These are phyloP conservation scores for Rhodinocichla rosea DNA, from an alignment of 2,113 vertebrate species.

Conservation along the genomic window DNA sequence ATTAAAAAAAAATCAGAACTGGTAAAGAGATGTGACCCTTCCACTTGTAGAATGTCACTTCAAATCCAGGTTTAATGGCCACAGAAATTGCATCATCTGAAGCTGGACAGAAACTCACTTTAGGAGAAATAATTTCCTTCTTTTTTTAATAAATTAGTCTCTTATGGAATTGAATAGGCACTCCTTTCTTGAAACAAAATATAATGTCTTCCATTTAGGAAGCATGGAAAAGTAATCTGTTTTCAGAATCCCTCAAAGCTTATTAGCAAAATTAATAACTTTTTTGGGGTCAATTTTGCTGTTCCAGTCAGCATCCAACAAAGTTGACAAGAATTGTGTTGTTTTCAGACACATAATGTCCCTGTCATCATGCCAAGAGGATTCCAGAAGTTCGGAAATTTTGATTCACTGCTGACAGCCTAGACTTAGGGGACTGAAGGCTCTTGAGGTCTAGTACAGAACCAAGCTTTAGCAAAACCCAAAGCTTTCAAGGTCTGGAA, in stretches of 20 bases:
- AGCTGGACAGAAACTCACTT: background rate
- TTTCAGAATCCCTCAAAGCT: background rate
- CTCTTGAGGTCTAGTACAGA: background rate
- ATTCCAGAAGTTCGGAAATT: background rate
- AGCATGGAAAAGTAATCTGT: background rate
- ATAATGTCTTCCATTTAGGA: background rate
- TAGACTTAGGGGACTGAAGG: background rate
- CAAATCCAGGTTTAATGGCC: background rate
- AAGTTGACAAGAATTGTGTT: background rate
- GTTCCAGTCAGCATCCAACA: rapidly evolving
- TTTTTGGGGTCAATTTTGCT: background rate
- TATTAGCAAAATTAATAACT: background rate
- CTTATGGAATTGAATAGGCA: background rate
- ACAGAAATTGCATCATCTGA: background rate
- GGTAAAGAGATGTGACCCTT: background rate
- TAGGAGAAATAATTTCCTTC: background rate
- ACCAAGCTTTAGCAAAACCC: background rate
- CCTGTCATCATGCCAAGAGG: background rate
- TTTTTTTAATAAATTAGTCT: background rate
- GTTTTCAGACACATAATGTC: background rate
- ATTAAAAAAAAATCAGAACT: background rate
- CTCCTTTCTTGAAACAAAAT: background rate
- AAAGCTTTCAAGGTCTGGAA: background rate
- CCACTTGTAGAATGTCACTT: background rate
- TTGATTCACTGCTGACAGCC: background rate